Conservation (phyloP, 2,888 invertebrate species). For the Eupithecia exiguata region DNA sequence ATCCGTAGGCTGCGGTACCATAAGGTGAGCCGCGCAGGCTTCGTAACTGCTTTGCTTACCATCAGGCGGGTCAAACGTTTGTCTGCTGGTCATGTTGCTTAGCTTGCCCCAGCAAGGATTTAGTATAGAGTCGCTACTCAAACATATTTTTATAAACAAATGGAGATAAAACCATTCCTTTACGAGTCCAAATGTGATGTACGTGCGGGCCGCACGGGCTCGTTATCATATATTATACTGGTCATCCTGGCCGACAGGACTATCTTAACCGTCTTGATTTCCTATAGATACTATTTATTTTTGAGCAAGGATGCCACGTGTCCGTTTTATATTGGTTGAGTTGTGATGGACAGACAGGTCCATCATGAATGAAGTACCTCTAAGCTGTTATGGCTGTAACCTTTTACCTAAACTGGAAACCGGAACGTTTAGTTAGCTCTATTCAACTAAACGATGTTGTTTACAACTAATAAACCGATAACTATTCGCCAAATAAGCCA, state of each 20-base stretch:
- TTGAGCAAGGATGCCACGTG: not conserved
- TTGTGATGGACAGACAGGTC: not conserved
- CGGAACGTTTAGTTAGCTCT: not conserved
- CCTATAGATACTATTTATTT: not conserved
- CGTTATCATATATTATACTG: not conserved
- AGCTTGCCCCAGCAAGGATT: not conserved
- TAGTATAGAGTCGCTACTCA: not conserved
- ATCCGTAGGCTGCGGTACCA: not conserved
- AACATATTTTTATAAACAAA: not conserved
- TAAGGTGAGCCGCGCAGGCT: not conserved
- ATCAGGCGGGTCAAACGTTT: not conserved
- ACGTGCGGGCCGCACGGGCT: not conserved
- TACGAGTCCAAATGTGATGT: too few relatives aligned
- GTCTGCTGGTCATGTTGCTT: not conserved
- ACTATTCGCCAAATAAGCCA: conserved; percentile 17
- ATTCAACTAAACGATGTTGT: conserved; percentile 10
- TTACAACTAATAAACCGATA: conserved; percentile 7
- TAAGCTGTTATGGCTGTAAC: not conserved
- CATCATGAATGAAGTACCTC: not conserved
- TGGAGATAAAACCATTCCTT: not conserved
- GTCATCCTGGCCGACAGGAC: not conserved
- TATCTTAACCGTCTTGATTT: not conserved
- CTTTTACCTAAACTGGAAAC: not conserved
- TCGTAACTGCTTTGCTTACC: not conserved
- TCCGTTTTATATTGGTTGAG: not conserved